Conservation (phyloP, 2,888 invertebrate species). For the Tiliacea aurago region DNA sequence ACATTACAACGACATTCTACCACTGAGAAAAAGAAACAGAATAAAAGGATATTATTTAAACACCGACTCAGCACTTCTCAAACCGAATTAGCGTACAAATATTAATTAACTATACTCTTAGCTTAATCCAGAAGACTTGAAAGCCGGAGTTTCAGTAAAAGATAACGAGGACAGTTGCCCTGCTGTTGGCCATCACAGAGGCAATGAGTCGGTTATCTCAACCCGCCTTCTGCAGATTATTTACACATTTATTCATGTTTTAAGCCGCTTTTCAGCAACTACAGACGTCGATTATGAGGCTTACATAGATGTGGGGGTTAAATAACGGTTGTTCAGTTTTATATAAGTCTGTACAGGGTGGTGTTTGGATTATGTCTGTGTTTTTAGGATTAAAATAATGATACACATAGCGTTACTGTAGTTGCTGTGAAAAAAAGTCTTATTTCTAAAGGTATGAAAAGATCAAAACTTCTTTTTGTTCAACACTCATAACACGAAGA, state of each 20-base stretch:
- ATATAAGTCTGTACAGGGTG: slow-evolving; percentile 18
- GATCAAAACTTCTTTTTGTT: neutral
- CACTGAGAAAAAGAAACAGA: slow-evolving; percentile 21
- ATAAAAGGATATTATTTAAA: slow-evolving; percentile 32
- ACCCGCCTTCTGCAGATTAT: slow-evolving; percentile 64
- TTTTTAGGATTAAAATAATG: neutral
- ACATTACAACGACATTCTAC: neutral
- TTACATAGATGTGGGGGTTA: slow-evolving; percentile 35
- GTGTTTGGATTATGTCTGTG: neutral
- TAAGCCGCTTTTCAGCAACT: slow-evolving; percentile 59
- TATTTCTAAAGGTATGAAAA: neutral
- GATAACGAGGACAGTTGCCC: slow-evolving; percentile 66
- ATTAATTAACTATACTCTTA: slow-evolving; percentile 50
- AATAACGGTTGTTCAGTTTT: slow-evolving; percentile 32
- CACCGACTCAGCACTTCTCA: slow-evolving; percentile 44
- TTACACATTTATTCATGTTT: slow-evolving; percentile 64
- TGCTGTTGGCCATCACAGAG: slow-evolving; percentile 64
- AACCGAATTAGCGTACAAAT: slow-evolving; percentile 53
- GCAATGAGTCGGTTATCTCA: slow-evolving; percentile 72
- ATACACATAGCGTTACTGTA: neutral
- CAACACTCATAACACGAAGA: neutral
- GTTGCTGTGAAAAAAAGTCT: neutral
- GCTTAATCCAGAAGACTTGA: slow-evolving; percentile 56
- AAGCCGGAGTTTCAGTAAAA: slow-evolving; percentile 41
- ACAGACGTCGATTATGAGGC: slow-evolving; percentile 54